Evolutionary conservation across 2,888 invertebrate species (phyloP), one percentile per base, ranked within the genome.

Genomic region (Amiota mariae): DNA sequence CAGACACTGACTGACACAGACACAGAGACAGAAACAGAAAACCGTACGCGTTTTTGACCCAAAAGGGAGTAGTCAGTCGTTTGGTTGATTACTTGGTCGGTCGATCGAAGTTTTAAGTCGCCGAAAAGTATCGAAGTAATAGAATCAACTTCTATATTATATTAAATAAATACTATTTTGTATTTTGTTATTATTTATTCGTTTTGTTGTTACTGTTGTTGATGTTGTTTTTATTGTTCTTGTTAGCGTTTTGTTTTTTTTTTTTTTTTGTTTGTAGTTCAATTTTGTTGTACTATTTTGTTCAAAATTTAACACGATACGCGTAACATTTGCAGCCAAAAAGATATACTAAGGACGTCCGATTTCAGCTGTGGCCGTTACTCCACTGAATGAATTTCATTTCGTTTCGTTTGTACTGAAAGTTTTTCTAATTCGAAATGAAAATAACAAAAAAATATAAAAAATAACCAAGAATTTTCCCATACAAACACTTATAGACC

Each of bases 331-430:
- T 61, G 61, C 61, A n/a, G 61, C 49, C 61, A 36, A 49, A 59
- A 15, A 68, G n/a, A 51, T 13, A 68, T 54, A 48, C 67, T 24
- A 54, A 78, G 76, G 82, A 87, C 86, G 87, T 86, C 85, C 88
- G 88, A 81, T 81, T 87, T 80, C 87, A 81, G 82, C 87, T 87
- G 87, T 88, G 88, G 87, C 87, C 85, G 86, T 85, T 85, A 85
- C 87, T 88, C 86, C 86, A 88, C 87, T 88, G 82, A 85, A 36
- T 36, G 36, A 36, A 36, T 36, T 36, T 36, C 36, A 36, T 36
- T 36, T 36, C 6, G 6, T 36, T 36, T 36, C 36, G 36, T 36
- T 36, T 36, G 36, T 36, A 6, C 36, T 81, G 66, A 66, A 66
- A 66, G 18, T 15, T 66, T 66, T 66, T 66, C 49, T 11, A 51